Evolutionary conservation across 2,113 vertebrate genomes (phyloP).

Genomic region (Salvelinus alpinus): DNA sequence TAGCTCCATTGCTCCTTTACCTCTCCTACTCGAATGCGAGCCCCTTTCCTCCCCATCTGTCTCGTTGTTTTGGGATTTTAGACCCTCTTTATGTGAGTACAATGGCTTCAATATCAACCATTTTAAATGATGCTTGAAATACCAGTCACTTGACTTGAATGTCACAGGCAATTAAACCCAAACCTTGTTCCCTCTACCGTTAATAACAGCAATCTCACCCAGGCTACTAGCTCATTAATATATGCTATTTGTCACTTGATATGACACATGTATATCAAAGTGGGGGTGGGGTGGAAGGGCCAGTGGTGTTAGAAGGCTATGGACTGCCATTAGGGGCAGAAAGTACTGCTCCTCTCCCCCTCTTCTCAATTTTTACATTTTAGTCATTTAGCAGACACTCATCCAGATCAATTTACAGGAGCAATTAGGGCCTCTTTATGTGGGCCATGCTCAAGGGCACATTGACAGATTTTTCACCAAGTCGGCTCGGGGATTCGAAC

Average conservation of each 20-base stretch:
- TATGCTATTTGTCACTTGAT: slow-evolving; percentile 99
- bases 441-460: no score
- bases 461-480: no score
- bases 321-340: slow-evolving; percentile 66
- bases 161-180: slow-evolving; percentile 99
- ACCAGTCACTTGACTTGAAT: slow-evolving; percentile 99
- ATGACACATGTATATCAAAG: slow-evolving; percentile 98
- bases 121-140: slow-evolving; percentile 99
- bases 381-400: no score
- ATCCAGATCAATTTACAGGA: no score
- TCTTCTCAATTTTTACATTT: background rate
- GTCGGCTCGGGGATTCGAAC: no score
- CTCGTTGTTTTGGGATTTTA: slow-evolving; percentile 87
- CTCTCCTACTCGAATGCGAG: slow-evolving; percentile 73
- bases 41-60: slow-evolving; percentile 90
- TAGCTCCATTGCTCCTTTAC: slow-evolving; percentile 57
- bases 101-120: slow-evolving; percentile 99
- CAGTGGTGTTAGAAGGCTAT: slow-evolving; percentile 67
- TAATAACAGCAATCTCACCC: slow-evolving; percentile 99
- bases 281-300: slow-evolving; percentile 70
- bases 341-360: slow-evolving; percentile 43
- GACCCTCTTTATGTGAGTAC: slow-evolving; percentile 97
- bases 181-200: slow-evolving; percentile 94
- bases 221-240: slow-evolving; percentile 99
- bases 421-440: no score